Evolutionary conservation across 2,113 vertebrate species (phyloP).

Genomic region (Clarias macrocephalus): DNA sequence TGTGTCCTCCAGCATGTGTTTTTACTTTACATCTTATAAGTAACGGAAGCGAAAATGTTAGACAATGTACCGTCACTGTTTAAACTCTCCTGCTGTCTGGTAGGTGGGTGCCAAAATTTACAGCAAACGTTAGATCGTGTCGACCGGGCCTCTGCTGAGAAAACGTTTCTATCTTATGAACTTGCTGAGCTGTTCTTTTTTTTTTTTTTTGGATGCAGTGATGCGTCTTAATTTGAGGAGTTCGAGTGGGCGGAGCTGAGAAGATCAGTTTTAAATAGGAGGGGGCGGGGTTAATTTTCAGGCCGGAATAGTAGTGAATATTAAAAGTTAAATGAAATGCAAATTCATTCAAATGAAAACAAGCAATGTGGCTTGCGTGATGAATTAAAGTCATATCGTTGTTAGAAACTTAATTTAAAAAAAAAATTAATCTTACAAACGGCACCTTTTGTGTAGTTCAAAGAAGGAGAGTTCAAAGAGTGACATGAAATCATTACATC

Average conservation of each 20-base stretch:
- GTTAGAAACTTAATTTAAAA: not conserved
- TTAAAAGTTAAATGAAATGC: not conserved
- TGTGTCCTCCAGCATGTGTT: not conserved
- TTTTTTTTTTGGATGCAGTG: too few relatives aligned
- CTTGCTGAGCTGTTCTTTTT: too few relatives aligned
- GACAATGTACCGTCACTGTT: not conserved
- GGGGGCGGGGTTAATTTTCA: not conserved
- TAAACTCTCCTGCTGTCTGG: not conserved
- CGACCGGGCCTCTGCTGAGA: not conserved
- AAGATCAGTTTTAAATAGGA: not conserved
- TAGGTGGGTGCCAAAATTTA: not conserved
- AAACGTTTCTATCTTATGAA: not conserved
- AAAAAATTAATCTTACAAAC: not conserved
- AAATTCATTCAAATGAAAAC: not conserved
- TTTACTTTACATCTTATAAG: not conserved
- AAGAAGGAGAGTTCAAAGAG: not conserved
- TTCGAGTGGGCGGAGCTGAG: not conserved
- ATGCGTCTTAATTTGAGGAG: not conserved
- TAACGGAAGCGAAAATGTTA: conserved; percentile 33
- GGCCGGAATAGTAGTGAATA: not conserved
- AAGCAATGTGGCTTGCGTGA: not conserved
- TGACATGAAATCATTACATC: not conserved
- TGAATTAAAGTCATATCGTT: not conserved
- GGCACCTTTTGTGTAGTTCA: not conserved
- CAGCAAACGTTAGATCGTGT: not conserved